Conservation (phyloP, 2,113 vertebrate species). For the Heterocephalus glaber region DNA sequence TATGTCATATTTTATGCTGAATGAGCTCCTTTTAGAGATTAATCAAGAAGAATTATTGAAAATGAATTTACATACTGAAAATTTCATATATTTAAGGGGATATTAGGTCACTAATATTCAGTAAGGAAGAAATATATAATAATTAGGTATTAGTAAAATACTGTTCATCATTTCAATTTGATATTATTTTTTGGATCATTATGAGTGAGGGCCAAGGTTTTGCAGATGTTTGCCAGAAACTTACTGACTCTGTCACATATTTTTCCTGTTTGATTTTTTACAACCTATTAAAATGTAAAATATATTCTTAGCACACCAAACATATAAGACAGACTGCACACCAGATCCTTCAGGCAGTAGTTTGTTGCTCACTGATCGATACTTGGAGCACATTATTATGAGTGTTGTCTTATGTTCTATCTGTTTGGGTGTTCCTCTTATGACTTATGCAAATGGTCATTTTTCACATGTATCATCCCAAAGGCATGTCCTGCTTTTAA, state of each 20-base stretch:
- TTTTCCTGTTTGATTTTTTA: neutral
- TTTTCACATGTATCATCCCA: neutral
- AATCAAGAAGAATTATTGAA: neutral
- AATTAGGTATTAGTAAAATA: neutral
- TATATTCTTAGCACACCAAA: neutral
- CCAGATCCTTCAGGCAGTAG: neutral
- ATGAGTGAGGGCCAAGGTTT: neutral
- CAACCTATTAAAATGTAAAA: neutral
- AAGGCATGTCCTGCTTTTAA: neutral
- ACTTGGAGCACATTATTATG: neutral
- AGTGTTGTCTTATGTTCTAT: neutral
- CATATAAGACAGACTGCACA: neutral
- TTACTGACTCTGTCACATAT: neutral
- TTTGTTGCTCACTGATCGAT: neutral
- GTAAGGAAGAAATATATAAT: neutral
- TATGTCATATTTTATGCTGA: neutral
- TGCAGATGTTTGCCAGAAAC: neutral
- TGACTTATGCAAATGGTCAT: neutral
- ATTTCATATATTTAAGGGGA: neutral
- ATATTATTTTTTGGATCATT: neutral
- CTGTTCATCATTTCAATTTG: neutral
- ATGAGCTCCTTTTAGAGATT: neutral
- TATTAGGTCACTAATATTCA: neutral
- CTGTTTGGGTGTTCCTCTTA: neutral
- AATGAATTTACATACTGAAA: neutral